Evolutionary conservation across 2,797 vertebrate genomes (phyloP), one percentile per base, ranked within the genome.

Genomic region (Podarcis lilfordi): DNA sequence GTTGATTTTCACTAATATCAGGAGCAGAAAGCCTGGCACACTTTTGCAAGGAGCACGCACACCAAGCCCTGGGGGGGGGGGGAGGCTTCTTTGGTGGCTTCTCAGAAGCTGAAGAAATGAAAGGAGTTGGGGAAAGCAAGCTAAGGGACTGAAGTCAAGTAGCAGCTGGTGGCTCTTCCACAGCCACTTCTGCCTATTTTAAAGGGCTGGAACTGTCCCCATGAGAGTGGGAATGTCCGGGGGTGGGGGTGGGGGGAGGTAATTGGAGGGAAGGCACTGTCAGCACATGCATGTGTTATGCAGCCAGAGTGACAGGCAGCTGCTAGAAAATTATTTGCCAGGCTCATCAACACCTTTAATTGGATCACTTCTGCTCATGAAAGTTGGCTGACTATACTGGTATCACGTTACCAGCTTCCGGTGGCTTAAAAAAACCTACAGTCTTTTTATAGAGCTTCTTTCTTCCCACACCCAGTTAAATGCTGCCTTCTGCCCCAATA

Each of bases 381-480:
- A 55, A 59, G 71, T 50, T 87, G 59, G 29, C 43, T 71, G 4
- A 8, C 61, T 74, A 82, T 66, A 75, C 37, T 64, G 17, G 25
- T 59, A 64, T n/a, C 32, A 13, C 27, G 2, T 50, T 29, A 59
- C 7, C 43, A 40, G 37, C 9, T 29, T 78, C 64, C 37, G 7
- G 19, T 27, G 64, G 64, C 50, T 61, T 66, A 55, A 55, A 84
- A 88, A 59, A 29, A 7, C 8, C 11, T 32, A 59, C 21, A 15
- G 17, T 37, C 43, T 78, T 79, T 84, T 88, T 84, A 84, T 78
- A 88, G 74, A 78, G 21, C 3, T 25, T 29, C 19, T 59, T 71
- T 61, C 71, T 82, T 86, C 32, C 32, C 29, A 61, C 29, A 61
- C 32, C 64, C 40, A 1, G 2, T 17, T 25, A 59, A 80, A 74